Base-by-base conservation (phyloP, 2,113 vertebrate genomes). In the Podarcis muralis region DNA sequence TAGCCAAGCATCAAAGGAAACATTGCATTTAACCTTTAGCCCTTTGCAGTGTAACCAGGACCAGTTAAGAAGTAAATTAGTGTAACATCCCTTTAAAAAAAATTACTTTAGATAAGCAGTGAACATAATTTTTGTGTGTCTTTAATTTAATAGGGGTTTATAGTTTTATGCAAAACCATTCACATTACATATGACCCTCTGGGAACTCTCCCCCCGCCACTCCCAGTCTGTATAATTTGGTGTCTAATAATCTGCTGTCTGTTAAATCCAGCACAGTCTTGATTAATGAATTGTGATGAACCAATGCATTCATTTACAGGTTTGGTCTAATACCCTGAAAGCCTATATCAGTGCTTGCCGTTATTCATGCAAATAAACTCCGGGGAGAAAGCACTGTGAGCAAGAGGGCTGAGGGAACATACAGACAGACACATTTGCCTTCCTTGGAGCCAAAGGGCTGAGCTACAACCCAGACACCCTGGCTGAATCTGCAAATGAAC, bases 271-370 rank as follows among this genome's bases (percentile, higher is more conserved):
- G 93, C 92, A 95, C 94, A 96, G 95, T 65, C 96, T 96, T 97
- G 96, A 97, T 97, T 97, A 97, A 97, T 97, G 96, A 97, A 97
- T 97, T 96, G 96, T 96, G 97, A 96, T 96, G 96, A 97, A 94
- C 94, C 93, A 88, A 90, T 95, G 94, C 96, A 96, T 97, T 97
- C 94, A 97, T 97, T 97, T 97, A 89, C 95, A 96, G 94, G 95
- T 97, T 97, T 95, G 95, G 93, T 96, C 92, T 95, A 96, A 96
- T 96, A 96, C 94, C 94, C 95, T 95, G 92, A 95, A 96, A 97
- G 95, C 91, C 95, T 97, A 93, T 95, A 96, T 92, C 93, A 90
- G 81, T 95, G 94, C 94, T 96, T 96, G 93, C 84, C 79, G 93
- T 95, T 95, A 95, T 96, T 96, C 95, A 95, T 95, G 95, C 91